Evolutionary conservation across 2,888 invertebrate genomes (phyloP).

Genomic region (Euspilapteryx auroguttella): DNA sequence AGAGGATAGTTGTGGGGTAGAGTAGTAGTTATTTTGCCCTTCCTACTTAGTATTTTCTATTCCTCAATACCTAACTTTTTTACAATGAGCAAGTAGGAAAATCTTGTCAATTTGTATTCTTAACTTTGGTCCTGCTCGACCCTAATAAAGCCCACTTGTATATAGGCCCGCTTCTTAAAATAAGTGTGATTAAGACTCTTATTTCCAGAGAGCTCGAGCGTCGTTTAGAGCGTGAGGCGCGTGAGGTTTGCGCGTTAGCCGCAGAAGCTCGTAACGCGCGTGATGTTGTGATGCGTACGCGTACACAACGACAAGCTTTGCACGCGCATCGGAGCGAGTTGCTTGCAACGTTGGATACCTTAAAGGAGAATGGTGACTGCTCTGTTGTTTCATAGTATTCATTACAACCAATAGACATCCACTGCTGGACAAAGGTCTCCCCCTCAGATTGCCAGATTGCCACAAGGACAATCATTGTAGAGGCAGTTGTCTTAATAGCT

Average conservation of each 20-base stretch:
- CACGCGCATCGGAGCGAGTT: conserved; percentile 22
- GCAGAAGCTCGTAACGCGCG: conserved; percentile 40
- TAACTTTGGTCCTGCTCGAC: too few relatives aligned
- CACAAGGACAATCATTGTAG: background rate
- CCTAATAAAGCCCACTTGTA: too few relatives aligned
- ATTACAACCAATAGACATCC: background rate
- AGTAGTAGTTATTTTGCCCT: too few relatives aligned
- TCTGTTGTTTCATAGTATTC: background rate
- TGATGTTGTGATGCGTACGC: conserved; percentile 26
- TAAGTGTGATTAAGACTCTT: too few relatives aligned
- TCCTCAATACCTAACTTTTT: too few relatives aligned
- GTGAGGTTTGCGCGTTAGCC: conserved; percentile 35
- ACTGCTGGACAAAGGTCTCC: background rate
- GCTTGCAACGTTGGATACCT: conserved; percentile 18
- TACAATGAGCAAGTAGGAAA: too few relatives aligned
- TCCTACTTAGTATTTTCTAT: too few relatives aligned
- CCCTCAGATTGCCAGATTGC: background rate
- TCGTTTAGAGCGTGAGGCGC: conserved; percentile 34
- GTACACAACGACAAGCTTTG: conserved; percentile 31
- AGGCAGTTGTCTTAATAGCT: background rate
- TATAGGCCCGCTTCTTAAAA: too few relatives aligned
- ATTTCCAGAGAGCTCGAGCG: too few relatives aligned
- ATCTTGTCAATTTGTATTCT: too few relatives aligned
- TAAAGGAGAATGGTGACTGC: conserved; percentile 29
- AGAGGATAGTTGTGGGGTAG: too few relatives aligned